Conservation (phyloP, 2,888 invertebrate genomes). For the Stenotaenia linearis region DNA sequence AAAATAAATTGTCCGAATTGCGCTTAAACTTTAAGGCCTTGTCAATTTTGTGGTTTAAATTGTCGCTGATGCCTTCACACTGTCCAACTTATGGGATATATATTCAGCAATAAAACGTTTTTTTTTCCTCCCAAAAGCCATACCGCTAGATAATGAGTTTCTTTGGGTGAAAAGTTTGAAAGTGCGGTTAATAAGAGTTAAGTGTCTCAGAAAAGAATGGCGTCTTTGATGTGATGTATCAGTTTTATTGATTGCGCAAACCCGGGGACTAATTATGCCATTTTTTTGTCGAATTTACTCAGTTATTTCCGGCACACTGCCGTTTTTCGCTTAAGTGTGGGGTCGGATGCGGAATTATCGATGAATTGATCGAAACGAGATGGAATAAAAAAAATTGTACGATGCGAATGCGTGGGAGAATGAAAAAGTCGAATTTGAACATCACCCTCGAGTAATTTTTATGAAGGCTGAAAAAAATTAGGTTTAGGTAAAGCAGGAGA, state of each 20-base stretch:
- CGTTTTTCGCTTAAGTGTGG: not conserved
- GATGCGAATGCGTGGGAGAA: not conserved
- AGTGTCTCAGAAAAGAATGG: not conserved
- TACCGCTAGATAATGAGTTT: not conserved
- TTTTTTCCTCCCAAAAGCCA: not conserved
- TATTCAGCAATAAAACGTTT: not conserved
- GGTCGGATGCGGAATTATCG: not conserved
- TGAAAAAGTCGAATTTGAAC: not conserved
- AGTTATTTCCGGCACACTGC: not conserved
- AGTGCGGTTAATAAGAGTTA: not conserved
- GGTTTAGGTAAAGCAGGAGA: not conserved
- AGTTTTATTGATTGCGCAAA: not conserved
- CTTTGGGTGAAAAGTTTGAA: not conserved
- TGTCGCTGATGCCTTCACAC: not conserved
- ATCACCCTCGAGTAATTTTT: constrained; percentile 6
- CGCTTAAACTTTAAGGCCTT: not conserved
- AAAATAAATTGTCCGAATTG: not conserved
- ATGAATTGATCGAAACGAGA: constrained; percentile 2
- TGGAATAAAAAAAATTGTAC: not conserved
- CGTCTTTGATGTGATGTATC: not conserved
- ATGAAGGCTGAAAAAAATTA: not conserved
- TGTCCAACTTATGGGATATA: not conserved
- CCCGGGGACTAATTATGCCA: not conserved
- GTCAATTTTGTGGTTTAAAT: not conserved
- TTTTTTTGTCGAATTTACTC: not conserved